phyloP scores from a whole-genome alignment of 2,113 vertebrate species.

The Equus przewalskii region DNA sequence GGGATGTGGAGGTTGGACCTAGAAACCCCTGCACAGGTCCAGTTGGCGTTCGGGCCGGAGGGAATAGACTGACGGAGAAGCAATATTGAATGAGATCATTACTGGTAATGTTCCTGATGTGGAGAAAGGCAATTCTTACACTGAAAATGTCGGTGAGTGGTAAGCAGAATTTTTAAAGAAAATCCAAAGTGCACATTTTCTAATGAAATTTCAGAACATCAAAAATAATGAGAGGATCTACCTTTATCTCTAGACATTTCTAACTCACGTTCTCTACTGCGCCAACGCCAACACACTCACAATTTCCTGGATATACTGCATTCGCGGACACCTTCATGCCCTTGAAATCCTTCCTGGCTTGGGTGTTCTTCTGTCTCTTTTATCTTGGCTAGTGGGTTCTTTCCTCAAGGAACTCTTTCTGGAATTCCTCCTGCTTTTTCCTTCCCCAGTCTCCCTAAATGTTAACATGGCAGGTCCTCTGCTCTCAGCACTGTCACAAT shows the following conservation, averaged over 20 bases:
- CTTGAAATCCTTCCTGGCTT: background rate
- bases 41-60: background rate
- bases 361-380: background rate
- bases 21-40: background rate
- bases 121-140: background rate
- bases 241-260: background rate
- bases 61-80: rapidly evolving
- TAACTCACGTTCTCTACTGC: background rate
- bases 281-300: rapidly evolving
- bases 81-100: rapidly evolving
- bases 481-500: rapidly evolving
- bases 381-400: background rate
- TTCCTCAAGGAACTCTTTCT: background rate
- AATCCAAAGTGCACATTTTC: background rate
- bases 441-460: rapidly evolving
- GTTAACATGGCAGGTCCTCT: rapidly evolving
- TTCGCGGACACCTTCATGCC: rapidly evolving
- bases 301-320: rapidly evolving
- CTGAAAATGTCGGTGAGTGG: background rate
- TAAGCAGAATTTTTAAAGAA: background rate
- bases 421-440: background rate
- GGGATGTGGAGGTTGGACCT: background rate
- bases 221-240: background rate
- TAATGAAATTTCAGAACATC: background rate
- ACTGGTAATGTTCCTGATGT: background rate